Evolutionary conservation across 2,113 vertebrate species (phyloP), one percentile per base, ranked within the genome.

Genomic region (Castor canadensis): DNA sequence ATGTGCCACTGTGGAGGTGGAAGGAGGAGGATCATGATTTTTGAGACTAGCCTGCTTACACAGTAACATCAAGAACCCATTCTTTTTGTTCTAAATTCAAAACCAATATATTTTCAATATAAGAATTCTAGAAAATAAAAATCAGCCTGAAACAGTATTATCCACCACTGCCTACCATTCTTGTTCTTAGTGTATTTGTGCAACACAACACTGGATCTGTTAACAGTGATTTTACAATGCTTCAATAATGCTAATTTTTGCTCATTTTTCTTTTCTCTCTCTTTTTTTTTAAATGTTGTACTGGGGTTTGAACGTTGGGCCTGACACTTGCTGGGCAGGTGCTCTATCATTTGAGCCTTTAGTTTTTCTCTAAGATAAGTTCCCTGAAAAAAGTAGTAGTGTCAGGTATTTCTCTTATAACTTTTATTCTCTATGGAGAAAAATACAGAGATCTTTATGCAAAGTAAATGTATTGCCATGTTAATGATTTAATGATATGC

Each of bases 1-100:
- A 58, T 60, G 16, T 84, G 38, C 84, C 64, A 45, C n/a, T n/a
- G n/a, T n/a, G n/a, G n/a, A n/a, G n/a, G n/a, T n/a, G n/a, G n/a
- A n/a, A n/a, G n/a, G n/a, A n/a, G n/a, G n/a, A n/a, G n/a, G n/a
- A n/a, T n/a, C n/a, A n/a, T n/a, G n/a, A n/a, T n/a, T n/a, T n/a
- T n/a, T n/a, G n/a, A n/a, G n/a, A n/a, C n/a, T n/a, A n/a, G n/a
- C n/a, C n/a, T n/a, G n/a, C n/a, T n/a, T n/a, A n/a, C n/a, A n/a
- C n/a, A n/a, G n/a, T n/a, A n/a, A n/a, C n/a, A n/a, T n/a, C n/a
- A n/a, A n/a, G n/a, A n/a, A n/a, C n/a, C n/a, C n/a, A n/a, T 2
- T 52, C 9, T 82, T 71, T 79, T 49, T 77, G 24, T 93, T 95
- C 20, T 26, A 93, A 88, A 93, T 77, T 47, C 66, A 45, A 80